These are phyloP conservation scores for Numenius phaeopus DNA, from an alignment of 2,797 vertebrate genomes.

Conservation along the genomic window DNA sequence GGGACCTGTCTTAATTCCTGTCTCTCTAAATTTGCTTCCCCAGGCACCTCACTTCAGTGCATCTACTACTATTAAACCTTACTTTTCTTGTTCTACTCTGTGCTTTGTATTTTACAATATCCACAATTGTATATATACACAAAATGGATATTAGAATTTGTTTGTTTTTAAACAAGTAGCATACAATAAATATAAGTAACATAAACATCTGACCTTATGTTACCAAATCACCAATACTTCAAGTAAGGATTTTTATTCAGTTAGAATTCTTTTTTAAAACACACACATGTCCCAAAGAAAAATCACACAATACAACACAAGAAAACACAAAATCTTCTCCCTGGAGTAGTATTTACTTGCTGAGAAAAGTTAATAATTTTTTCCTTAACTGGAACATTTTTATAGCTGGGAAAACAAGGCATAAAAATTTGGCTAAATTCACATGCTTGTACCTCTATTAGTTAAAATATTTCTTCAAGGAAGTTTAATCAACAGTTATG, in stretches of 20 bases:
- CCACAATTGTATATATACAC: background rate
- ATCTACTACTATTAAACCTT: background rate
- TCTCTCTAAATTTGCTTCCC: background rate
- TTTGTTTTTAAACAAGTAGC: background rate
- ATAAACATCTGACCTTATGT: background rate
- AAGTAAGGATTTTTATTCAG: constrained; percentile 36
- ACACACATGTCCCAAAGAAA: background rate
- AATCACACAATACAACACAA: background rate
- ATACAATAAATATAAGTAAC: background rate
- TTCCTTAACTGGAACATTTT: constrained; percentile 45
- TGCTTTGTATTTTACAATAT: background rate
- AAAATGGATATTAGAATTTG: background rate
- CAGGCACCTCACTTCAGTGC: background rate
- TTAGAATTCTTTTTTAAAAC: constrained; percentile 20
- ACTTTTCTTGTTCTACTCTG: background rate
- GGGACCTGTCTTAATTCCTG: background rate
- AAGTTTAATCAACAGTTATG: background rate
- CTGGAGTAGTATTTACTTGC: constrained; percentile 10
- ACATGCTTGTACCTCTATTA: background rate
- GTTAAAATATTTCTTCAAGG: background rate
- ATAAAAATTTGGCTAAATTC: constrained; percentile 18
- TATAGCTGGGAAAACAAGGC: constrained; percentile 44
- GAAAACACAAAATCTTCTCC: constrained; percentile 38
- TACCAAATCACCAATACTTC: background rate
- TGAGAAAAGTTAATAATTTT: constrained; percentile 34